Percentiles rank a stretch among this genome's conserved stretches.
These are phyloP conservation scores for Notolepis coatsorum DNA, from an alignment of 2,797 vertebrate genomes.

Conservation along the genomic window DNA sequence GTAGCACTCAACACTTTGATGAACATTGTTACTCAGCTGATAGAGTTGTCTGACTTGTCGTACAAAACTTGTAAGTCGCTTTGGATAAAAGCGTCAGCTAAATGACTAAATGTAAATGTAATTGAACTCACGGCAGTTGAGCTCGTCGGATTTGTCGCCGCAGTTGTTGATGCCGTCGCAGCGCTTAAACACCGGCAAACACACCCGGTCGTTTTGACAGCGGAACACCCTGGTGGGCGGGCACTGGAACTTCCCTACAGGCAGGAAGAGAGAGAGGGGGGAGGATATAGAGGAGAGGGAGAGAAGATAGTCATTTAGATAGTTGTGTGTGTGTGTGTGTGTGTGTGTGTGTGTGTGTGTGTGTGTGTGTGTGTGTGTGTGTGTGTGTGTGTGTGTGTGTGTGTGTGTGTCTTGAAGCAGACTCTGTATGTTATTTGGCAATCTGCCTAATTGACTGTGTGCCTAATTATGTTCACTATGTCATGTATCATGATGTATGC, in stretches of 20 bases:
- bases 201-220: constrained; percentile 94
- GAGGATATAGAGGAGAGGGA: background rate
- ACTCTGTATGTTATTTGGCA: too few relatives aligned
- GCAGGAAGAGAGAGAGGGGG: background rate
- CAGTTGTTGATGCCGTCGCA: constrained; percentile 93
- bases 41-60: too few relatives aligned
- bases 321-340: constrained; percentile 1
- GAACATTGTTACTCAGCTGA: too few relatives aligned
- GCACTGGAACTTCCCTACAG: constrained; percentile 89
- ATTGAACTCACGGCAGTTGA: constrained; percentile 88
- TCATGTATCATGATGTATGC: too few relatives aligned
- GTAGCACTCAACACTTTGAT: too few relatives aligned
- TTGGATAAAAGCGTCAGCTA: background rate
- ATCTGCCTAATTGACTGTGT: too few relatives aligned
- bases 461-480: too few relatives aligned
- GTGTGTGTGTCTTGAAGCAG: too few relatives aligned
- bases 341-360: background rate
- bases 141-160: constrained; percentile 91
- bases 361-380: background rate
- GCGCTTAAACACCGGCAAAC: constrained; percentile 88
- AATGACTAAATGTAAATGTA: background rate
- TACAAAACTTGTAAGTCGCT: too few relatives aligned
- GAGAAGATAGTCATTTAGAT: background rate
- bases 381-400: background rate
- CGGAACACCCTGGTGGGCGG: constrained; percentile 94